Base-by-base conservation (phyloP, 2,797 vertebrate species). In the Stomatorhinus walkeri region DNA sequence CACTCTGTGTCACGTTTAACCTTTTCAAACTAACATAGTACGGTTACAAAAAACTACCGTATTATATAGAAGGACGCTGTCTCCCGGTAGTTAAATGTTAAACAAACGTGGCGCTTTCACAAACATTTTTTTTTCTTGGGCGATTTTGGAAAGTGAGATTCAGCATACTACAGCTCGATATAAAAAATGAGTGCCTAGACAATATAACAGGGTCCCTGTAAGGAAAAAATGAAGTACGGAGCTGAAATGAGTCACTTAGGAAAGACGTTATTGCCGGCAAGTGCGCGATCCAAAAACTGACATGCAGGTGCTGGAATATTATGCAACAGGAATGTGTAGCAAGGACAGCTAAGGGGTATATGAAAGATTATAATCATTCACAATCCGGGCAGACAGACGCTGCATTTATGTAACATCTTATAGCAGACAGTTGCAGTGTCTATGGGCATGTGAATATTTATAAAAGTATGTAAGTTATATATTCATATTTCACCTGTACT, bases 261-360 rank as follows among this genome's bases (percentile, higher is more conserved):
- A 24, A 46, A n/a, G 48, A 49, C 43, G 19, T 48, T 46, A 22
- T 4, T 46, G 49, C 19, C 12, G 22, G 52, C n/a, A 36, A 24
- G 72, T 14, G 19, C 43, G 87, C 12, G 10, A 2, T 12, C 40
- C 40, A 19, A 61, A 59, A 59, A 54, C 19, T 40, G 32, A 22
- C 28, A 46, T n/a, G 32, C 88, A 83, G 88, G 76, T 83, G 72
- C 52, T 61, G 52, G 52, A 54, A 22, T 84, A 79, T 54, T 59
- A 88, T 88, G 10, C 22, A 48, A 36, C 24, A 10, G 51, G 79
- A 88, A 83, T 88, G 68, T 22, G 19, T 5, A 28, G 36, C 19
- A 43, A 22, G 8, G 36, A 81, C 36, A 22, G 76, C 76, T 81
- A 81, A 81, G 76, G 76, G 76, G 40, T 81, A 46, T 22, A 81